Percentiles rank a stretch among this genome's conserved stretches.
Conservation (phyloP, 2,113 vertebrate species). For the Tetrao urogallus region DNA sequence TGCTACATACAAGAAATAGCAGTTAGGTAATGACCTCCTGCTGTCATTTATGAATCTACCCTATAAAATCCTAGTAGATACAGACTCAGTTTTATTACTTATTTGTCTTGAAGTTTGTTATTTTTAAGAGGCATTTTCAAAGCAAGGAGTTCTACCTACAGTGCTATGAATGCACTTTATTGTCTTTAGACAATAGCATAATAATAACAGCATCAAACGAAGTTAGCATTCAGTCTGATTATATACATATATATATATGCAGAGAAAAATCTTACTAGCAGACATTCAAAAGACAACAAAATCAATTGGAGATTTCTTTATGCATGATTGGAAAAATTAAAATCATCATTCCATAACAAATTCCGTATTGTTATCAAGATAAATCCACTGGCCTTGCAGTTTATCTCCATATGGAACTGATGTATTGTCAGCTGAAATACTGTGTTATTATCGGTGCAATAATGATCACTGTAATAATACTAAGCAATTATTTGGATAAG, state of each 20-base stretch:
- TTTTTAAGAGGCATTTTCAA: conserved; percentile 9
- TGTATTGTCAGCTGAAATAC: conserved; percentile 48
- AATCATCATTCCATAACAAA: background rate
- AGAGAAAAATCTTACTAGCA: background rate
- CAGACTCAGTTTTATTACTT: background rate
- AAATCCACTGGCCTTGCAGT: conserved; percentile 39
- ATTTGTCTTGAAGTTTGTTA: background rate
- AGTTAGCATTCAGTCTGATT: background rate
- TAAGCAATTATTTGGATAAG: conserved; percentile 49
- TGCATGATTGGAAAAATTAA: background rate
- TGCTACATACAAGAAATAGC: background rate
- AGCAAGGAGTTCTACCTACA: background rate
- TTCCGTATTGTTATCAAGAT: conserved; percentile 38
- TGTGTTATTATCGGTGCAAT: conserved; percentile 10
- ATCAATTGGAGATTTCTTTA: conserved; percentile 26
- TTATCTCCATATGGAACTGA: conserved; percentile 57
- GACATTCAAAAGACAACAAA: conserved; percentile 13
- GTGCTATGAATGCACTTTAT: background rate
- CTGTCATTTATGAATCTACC: background rate
- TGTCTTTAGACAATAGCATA: background rate
- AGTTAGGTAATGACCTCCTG: background rate
- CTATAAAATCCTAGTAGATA: background rate
- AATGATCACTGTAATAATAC: conserved; percentile 41
- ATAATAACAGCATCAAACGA: background rate
- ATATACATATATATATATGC: background rate